Evolutionary conservation across 2,797 vertebrate genomes (phyloP), one percentile per base, ranked within the genome.

Genomic region (Betta splendens): DNA sequence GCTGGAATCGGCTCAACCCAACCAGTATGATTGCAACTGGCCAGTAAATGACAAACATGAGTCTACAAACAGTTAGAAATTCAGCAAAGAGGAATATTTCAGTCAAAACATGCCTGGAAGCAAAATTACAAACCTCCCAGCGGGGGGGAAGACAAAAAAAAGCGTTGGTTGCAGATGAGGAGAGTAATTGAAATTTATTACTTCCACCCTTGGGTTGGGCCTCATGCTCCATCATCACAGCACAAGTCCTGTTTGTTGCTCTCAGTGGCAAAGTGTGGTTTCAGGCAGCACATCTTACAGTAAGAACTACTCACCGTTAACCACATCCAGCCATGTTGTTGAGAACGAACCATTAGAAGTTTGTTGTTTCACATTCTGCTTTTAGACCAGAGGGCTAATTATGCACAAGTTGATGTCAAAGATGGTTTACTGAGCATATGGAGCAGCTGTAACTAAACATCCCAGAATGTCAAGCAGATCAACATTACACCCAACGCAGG

Each of bases 211-310:
- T 18, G 48, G 65, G 65, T 68, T 73, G 12, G 28, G 42, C 42
- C 38, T 48, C 70, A 4, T 31, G 70, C 65, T 65, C 54, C 62
- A 56, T 64, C 61, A 60, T 62, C 23, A 16, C 80, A 56, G 66
- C 53, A 35, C 37, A 38, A 59, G 43, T 49, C 45, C 25, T 46
- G 67, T 75, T 76, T 78, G 68, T 79, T 70, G 53, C 61, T 77
- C 68, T 72, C 64, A 69, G 50, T 75, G 77, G 66, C 63, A 59
- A 49, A 56, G 20, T 84, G 83, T 69, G 85, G 79, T 83, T 66
- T 69, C 21, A 66, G 62, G 45, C 35, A 45, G 57, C 69, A 69
- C 63, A 48, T 70, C 63, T 85, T 80, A 80, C 74, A 58, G 75
- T 66, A 80, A 86, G 48, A 44, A 40, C 58, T 28, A 60, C 43